Evolutionary conservation across 1,140 invertebrate species (phyloP).

Genomic region (Scaptomyza hsui): DNA sequence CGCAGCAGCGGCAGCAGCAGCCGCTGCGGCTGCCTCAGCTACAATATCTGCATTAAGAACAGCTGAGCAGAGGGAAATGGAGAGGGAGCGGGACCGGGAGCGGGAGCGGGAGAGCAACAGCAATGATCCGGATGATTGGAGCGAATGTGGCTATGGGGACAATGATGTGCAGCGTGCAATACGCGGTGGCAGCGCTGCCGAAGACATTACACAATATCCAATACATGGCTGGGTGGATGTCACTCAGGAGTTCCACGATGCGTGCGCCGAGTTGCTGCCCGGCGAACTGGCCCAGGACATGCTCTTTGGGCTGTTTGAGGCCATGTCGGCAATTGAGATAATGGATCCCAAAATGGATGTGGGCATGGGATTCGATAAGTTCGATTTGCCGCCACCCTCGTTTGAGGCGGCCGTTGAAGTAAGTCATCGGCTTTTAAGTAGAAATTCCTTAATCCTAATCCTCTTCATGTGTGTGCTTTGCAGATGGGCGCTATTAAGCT

Average conservation of each 20-base stretch:
- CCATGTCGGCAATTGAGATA: constrained; percentile 99
- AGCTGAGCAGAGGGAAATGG: constrained; percentile 40
- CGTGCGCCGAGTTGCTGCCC: constrained; percentile 90
- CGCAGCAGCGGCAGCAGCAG: constrained; percentile 60
- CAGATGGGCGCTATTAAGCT: constrained; percentile 91
- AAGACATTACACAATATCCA: constrained; percentile 75
- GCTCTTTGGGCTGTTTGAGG: constrained; percentile 97
- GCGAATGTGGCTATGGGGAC: constrained; percentile 68
- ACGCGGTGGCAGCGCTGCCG: constrained; percentile 58
- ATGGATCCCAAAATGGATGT: constrained; percentile 99
- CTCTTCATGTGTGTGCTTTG: constrained; percentile 48
- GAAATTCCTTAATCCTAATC: constrained; percentile 20
- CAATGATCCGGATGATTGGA: constrained; percentile 60
- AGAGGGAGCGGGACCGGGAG: constrained; percentile 19
- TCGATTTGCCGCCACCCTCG: constrained; percentile 92
- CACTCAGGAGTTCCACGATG: constrained; percentile 89
- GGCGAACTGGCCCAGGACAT: constrained; percentile 96
- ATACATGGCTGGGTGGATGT: constrained; percentile 88
- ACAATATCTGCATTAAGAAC: constrained; percentile 24
- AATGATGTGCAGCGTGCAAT: constrained; percentile 67
- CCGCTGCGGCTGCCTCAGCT: constrained; percentile 43
- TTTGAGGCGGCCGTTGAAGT: constrained; percentile 94
- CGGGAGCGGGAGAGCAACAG: constrained; percentile 24
- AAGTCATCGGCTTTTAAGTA: constrained; percentile 31
- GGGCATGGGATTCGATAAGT: constrained; percentile 97